phyloP scores from a whole-genome alignment of 2,888 invertebrate genomes.

The Lordiphosa andalusiaca region DNA sequence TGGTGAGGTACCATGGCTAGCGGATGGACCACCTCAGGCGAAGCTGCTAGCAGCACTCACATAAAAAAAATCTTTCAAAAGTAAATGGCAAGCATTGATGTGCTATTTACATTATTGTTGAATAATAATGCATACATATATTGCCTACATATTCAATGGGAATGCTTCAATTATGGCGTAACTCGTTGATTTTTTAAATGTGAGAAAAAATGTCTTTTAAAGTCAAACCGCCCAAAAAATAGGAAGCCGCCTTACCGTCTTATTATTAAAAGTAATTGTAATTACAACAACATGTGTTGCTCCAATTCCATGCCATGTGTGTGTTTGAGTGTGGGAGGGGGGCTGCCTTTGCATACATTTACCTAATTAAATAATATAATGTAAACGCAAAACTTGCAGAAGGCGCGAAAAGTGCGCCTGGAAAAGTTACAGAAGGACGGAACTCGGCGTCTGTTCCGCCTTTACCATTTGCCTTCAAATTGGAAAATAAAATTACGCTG shows the following conservation, averaged over 20 bases:
- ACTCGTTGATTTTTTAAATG: not conserved
- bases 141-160: no score
- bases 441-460: conserved; percentile 1
- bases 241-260: conserved; percentile 39
- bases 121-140: no score
- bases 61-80: no score
- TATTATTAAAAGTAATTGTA: conserved; percentile 74
- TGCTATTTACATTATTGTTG: no score
- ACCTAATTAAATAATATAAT: conserved; percentile 77
- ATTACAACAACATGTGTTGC: conserved; percentile 73
- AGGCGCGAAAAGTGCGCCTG: conserved; percentile 43
- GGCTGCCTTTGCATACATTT: conserved; percentile 72
- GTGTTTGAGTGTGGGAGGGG: conserved; percentile 21
- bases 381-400: conserved; percentile 67
- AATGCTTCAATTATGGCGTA: not conserved
- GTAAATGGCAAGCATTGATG: no score
- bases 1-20: no score
- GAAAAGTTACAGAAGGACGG: conserved; percentile 30
- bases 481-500: conserved; percentile 48
- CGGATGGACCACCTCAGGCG: no score
- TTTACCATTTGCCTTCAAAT: conserved; percentile 47
- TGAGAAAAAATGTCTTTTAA: conserved; percentile 19
- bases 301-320: conserved; percentile 37
- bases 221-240: conserved; percentile 43
- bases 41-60: no score